Evolutionary conservation across 92 coral and sea anemone species (phyloP), one percentile per base, ranked within the genome.

Genomic region (Siderastrea radians): DNA sequence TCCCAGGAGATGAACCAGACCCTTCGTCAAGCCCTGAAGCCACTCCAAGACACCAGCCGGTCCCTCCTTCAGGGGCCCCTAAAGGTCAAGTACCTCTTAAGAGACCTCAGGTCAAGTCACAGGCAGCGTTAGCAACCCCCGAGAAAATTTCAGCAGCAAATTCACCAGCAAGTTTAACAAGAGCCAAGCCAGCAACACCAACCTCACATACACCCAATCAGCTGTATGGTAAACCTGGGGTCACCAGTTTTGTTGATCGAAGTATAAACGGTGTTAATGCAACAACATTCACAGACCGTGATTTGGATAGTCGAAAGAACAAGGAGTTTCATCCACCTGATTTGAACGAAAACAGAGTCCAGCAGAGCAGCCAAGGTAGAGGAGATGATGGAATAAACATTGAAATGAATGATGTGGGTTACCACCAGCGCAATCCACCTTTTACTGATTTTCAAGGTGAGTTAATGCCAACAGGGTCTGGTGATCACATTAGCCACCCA

Each of bases 391-490:
- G 89, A 48, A 64, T 70, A 26, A 59, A 76, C 38, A 49, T 63
- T 74, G 95, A 94, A 68, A 74, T 94, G 95, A 88, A 90, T 52
- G 92, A 92, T n/a, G 17, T 86, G 80, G 88, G 91, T 78, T 84
- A 72, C 78, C 75, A 87, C 47, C 82, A 87, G 57, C 84, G 75
- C 54, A 80, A 93, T 49, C 99, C 98, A 44, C 99, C 99, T 14
- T 97, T 79, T 64, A 96, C 94, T 48, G 95, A 95, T 93, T 97
- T 97, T 79, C 90, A 94, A 94, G 98, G 99, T 97, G 3, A 57
- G 89, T 17, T 9, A 14, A 58, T 0, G 3, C 38, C 44, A 11
- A n/a, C 3, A 75, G 43, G 15, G 12, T 6, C 19, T 38, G n/a
- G 8, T 77, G 66, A 11, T 11, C 66, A 26, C 38, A 26, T 26